Base-by-base conservation (phyloP, 2,113 vertebrate genomes). In the Alethe castanea region DNA sequence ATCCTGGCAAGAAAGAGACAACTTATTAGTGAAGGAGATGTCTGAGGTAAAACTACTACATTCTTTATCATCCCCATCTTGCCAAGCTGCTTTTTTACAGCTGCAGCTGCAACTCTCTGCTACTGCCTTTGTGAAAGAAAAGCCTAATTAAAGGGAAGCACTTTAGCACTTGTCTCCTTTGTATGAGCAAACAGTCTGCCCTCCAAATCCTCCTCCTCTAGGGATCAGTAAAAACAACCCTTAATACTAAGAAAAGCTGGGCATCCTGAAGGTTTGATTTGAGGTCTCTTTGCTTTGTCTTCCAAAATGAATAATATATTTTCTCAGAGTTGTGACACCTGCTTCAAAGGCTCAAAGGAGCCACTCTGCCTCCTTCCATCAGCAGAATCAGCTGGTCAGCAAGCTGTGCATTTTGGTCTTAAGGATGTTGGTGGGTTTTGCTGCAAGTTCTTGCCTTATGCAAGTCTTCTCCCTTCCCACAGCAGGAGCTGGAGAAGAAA, bases 351-450 rank as follows among this genome's bases (percentile, higher is more conserved):
- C 74, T 87, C 91, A 78, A 94, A 23, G 11, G 57, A 93, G 47
- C 69, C 44, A 4, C 81, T 78, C 71, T 56, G 83, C 72, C n/a
- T 88, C 62, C 62, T 86, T 67, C 31, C 45, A 50, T 42, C 80
- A 92, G 95, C 92, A 89, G 61, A 96, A 78, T 23, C 40, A 65
- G 62, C 88, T 94, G 81, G 74, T 93, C 74, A 79, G 79, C 53
- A 36, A 80, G 47, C 67, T 88, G 40, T 36, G 31, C 12, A 1
- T 84, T 86, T 54, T 35, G 50, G 54, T 13, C 42, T 35, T 70
- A 61, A 66, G 53, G 66, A 38, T 7, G 4, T 29, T 62, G 45
- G 78, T 62, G 90, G 13, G 56, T 48, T 91, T 88, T 96, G 53
- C 54, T 86, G 5, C 23, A 42, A 45, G 8, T 28, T 57, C 9